Conservation (phyloP, 1,140 invertebrate species). For the Macrocentrus cingulum region DNA sequence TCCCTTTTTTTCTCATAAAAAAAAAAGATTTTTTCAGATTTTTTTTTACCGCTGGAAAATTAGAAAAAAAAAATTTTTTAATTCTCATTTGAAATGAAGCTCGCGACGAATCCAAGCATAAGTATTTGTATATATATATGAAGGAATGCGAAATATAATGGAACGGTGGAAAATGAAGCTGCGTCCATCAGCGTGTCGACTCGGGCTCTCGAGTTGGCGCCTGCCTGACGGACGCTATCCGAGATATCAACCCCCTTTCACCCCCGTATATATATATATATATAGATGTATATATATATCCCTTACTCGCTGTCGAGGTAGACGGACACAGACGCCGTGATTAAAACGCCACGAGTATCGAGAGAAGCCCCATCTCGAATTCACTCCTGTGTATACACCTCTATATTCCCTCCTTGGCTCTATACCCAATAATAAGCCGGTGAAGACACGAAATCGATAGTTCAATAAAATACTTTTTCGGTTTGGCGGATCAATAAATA, state of each 20-base stretch:
- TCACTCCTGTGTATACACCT: constrained; percentile 32
- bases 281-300: not conserved
- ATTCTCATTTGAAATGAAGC: too few species aligned
- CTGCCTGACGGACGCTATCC: constrained; percentile 39
- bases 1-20: too few species aligned
- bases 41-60: too few species aligned
- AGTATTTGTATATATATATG: constrained; percentile 21
- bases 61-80: too few species aligned
- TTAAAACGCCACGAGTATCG: constrained; percentile 41
- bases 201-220: constrained; percentile 35
- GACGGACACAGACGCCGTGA: constrained; percentile 44
- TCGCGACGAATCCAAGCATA: not conserved
- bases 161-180: constrained; percentile 42
- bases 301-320: constrained; percentile 17
- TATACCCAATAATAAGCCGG: constrained; percentile 4
- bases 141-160: constrained; percentile 32
- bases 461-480: not conserved
- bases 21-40: too few species aligned
- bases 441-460: constrained; percentile 14
- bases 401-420: constrained; percentile 34
- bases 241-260: constrained; percentile 24
- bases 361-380: constrained; percentile 28
- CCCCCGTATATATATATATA: constrained; percentile 3
- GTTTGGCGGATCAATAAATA: not conserved
- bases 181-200: constrained; percentile 16